Evolutionary conservation across 2,888 invertebrate genomes (phyloP).

Genomic region (Drosophila quinaria): DNA sequence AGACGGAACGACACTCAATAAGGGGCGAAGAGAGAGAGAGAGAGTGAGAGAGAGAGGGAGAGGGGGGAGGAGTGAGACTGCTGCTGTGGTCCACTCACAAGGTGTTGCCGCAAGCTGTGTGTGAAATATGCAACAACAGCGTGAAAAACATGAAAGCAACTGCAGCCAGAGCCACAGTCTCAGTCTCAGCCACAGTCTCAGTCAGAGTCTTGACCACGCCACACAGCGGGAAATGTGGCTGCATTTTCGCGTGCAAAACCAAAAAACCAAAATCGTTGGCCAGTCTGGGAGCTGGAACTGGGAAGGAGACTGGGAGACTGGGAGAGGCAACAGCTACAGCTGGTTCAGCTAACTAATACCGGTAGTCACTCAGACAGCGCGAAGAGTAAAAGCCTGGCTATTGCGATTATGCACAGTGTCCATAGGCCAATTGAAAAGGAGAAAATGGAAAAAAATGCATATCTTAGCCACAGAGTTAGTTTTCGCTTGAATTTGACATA

Average conservation of each 20-base stretch:
- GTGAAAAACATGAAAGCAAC: slow-evolving; percentile 78
- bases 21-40: not conserved
- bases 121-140: slow-evolving; percentile 81
- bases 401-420: slow-evolving; percentile 43
- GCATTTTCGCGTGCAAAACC: slow-evolving; percentile 67
- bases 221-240: slow-evolving; percentile 74
- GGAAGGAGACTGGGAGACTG: slow-evolving; percentile 21
- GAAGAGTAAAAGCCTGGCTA: slow-evolving; percentile 27
- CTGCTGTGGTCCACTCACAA: slow-evolving; percentile 60
- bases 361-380: slow-evolving; percentile 66
- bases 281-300: slow-evolving; percentile 13
- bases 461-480: no score
- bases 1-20: not conserved
- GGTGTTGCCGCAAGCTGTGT: slow-evolving; percentile 82
- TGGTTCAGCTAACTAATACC: slow-evolving; percentile 61
- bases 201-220: slow-evolving; percentile 39
- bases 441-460: no score
- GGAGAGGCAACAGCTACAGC: slow-evolving; percentile 29
- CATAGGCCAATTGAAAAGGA: not conserved
- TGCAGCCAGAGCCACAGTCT: slow-evolving; percentile 22
- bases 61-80: not conserved
- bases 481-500: no score
- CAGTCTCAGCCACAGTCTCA: not conserved
- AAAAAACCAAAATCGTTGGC: slow-evolving; percentile 30
- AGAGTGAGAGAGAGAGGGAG: not conserved